Evolutionary conservation across 2,797 vertebrate species (phyloP).

Genomic region (Pelobates cultripes): DNA sequence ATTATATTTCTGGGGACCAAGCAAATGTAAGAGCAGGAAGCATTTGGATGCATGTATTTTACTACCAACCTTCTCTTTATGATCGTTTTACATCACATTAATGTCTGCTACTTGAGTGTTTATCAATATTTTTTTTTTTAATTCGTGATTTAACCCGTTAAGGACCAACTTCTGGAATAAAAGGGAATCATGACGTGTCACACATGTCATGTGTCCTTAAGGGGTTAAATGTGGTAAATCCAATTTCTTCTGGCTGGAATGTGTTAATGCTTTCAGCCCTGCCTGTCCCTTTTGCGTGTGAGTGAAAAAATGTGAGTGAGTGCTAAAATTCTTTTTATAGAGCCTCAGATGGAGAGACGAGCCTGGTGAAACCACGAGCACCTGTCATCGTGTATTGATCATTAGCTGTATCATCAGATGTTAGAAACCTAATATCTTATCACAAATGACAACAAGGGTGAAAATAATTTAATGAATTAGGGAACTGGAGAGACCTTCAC

Average conservation of each 20-base stretch:
- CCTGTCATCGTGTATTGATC: conserved; percentile 50
- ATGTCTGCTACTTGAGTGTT: too few species aligned
- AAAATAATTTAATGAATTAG: conserved; percentile 11
- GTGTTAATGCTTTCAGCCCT: conserved; percentile 11
- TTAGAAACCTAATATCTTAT: conserved; percentile 35
- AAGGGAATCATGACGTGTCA: too few species aligned
- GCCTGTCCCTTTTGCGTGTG: conserved; percentile 20
- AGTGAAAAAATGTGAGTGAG: conserved; percentile 27
- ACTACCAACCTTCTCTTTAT: too few species aligned
- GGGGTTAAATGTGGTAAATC: too few species aligned
- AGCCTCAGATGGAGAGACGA: conserved; percentile 10
- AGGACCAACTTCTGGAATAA: too few species aligned
- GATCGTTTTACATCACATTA: too few species aligned
- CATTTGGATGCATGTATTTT: too few species aligned
- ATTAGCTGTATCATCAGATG: conserved; percentile 16
- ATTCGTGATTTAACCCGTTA: too few species aligned
- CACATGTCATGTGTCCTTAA: too few species aligned
- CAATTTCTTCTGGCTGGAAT: not conserved
- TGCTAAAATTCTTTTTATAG: conserved; percentile 1
- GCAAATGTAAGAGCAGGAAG: too few species aligned
- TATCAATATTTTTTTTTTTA: too few species aligned
- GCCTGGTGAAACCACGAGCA: conserved; percentile 33
- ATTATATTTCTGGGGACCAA: too few species aligned
- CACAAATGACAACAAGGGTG: conserved; percentile 23
- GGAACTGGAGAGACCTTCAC: not conserved